Conservation (phyloP, 2,797 vertebrate species). For the Phaenicophaeus curvirostris region DNA sequence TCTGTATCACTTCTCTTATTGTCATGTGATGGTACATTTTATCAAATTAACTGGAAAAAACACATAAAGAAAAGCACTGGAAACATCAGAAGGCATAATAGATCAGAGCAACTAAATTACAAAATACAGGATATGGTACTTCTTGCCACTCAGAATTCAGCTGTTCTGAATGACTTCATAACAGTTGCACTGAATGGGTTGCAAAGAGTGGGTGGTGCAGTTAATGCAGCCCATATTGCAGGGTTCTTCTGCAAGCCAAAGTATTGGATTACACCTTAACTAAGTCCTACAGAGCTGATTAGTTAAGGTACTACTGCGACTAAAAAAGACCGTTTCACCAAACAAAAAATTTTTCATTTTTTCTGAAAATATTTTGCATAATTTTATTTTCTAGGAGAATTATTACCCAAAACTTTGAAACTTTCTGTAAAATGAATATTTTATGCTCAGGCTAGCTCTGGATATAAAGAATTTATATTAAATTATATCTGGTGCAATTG, state of each 20-base stretch:
- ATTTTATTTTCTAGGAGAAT: not conserved
- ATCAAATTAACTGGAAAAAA: constrained; percentile 28
- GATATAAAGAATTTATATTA: not conserved
- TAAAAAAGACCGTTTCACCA: not conserved
- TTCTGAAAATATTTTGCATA: not conserved
- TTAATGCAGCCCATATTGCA: not conserved
- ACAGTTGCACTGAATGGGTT: not conserved
- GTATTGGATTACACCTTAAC: not conserved
- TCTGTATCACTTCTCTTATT: constrained; percentile 39
- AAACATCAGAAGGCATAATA: constrained; percentile 16
- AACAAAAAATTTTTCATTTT: rapidly evolving
- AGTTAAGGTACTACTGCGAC: not conserved
- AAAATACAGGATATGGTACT: not conserved
- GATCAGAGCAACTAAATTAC: not conserved
- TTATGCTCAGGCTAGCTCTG: not conserved
- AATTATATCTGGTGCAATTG: not conserved
- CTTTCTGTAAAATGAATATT: not conserved
- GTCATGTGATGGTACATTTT: constrained; percentile 34
- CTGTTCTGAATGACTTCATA: not conserved
- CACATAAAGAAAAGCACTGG: not conserved
- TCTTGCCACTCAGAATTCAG: not conserved
- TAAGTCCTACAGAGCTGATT: not conserved
- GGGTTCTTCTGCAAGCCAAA: not conserved
- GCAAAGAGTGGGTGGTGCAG: not conserved
- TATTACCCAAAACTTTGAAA: not conserved